Percentiles rank a stretch among this genome's conserved stretches.
phyloP scores from a whole-genome alignment of 1,140 invertebrate species.

The Popillia japonica region DNA sequence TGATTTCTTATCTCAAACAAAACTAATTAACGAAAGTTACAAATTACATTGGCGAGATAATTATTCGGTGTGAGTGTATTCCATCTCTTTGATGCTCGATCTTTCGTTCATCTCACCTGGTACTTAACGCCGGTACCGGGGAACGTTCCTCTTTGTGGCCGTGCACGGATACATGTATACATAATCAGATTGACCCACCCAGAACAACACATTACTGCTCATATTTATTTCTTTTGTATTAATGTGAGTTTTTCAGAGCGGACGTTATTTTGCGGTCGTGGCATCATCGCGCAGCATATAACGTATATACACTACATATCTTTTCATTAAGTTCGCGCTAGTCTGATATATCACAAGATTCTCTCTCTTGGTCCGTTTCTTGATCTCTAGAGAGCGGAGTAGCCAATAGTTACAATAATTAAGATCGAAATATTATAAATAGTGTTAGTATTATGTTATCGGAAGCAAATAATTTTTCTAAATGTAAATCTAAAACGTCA shows the following conservation, averaged over 20 bases:
- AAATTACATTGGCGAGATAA: slow-evolving; percentile 53
- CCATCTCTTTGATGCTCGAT: neutral
- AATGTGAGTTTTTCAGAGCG: slow-evolving; percentile 51
- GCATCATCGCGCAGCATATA: slow-evolving; percentile 43
- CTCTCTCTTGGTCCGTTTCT: neutral
- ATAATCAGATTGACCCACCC: slow-evolving; percentile 54
- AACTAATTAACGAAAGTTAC: slow-evolving; percentile 49
- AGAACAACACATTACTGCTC: slow-evolving; percentile 51
- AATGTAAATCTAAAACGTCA: too few species aligned
- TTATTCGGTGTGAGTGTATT: slow-evolving; percentile 47
- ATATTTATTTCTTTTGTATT: slow-evolving; percentile 54
- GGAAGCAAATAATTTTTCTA: too few species aligned
- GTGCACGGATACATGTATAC: slow-evolving; percentile 38
- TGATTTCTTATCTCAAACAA: slow-evolving; percentile 40
- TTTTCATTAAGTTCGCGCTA: slow-evolving; percentile 57
- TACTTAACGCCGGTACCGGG: neutral
- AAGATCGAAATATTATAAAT: too few species aligned
- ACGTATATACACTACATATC: slow-evolving; percentile 57
- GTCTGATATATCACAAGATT: slow-evolving; percentile 56
- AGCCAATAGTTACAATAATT: too few species aligned
- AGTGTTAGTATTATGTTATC: too few species aligned
- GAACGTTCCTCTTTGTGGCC: neutral
- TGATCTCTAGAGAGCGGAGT: neutral
- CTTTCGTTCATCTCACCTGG: neutral
- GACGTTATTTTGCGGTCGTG: slow-evolving; percentile 19